A percentile compares a stretch with the other conserved stretches of the same genome.
phyloP scores from a whole-genome alignment of 2,797 vertebrate genomes.

The Alcedo atthis region DNA sequence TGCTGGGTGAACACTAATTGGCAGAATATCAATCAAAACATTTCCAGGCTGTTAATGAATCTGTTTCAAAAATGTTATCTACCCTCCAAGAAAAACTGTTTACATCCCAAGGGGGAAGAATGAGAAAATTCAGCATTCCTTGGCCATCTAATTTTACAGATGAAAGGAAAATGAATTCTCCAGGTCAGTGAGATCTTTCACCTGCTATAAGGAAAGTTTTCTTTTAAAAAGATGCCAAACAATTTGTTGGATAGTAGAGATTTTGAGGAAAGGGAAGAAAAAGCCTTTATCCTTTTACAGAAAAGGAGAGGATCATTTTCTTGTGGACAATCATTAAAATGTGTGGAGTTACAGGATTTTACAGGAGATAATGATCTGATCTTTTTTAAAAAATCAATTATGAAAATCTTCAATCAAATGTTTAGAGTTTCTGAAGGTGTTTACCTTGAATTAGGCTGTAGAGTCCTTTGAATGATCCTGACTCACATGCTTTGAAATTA shows the following conservation, averaged over 20 bases:
- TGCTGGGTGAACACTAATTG: neutral
- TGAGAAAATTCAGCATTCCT: neutral
- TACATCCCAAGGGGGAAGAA: neutral
- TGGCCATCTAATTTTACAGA: neutral
- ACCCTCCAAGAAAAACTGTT: neutral
- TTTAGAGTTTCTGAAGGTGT: neutral
- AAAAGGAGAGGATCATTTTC: neutral
- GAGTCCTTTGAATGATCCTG: neutral
- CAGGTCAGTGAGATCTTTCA: neutral
- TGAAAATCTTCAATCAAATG: neutral
- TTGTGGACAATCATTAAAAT: neutral
- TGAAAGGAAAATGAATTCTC: neutral
- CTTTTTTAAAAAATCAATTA: neutral
- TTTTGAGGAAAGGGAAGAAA: neutral
- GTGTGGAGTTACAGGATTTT: neutral
- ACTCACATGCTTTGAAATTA: neutral
- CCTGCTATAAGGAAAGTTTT: neutral
- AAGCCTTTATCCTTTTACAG: neutral
- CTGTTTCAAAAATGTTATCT: neutral
- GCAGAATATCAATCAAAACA: neutral
- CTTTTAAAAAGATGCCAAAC: neutral
- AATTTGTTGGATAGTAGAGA: neutral
- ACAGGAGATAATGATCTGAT: neutral
- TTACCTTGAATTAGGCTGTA: neutral
- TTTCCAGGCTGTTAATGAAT: neutral